These are phyloP conservation scores for Petroica traversi DNA, from an alignment of 2,113 vertebrate species.

Conservation along the genomic window DNA sequence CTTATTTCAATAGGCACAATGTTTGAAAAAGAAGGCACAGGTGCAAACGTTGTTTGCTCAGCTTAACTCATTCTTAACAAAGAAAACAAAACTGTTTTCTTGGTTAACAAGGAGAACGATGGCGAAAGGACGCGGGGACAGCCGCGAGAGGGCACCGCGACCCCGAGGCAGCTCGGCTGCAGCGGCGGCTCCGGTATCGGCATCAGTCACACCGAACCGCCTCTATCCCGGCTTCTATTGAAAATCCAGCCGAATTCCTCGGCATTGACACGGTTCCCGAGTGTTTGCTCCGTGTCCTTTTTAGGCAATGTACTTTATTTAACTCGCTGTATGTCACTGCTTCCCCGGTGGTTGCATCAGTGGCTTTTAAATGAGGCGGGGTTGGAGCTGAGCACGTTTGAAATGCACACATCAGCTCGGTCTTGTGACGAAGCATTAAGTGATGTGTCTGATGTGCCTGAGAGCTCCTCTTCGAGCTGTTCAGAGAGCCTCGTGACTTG, in stretches of 20 bases:
- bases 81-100: not conserved
- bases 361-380: not conserved
- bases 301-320: not conserved
- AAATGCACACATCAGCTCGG: not conserved
- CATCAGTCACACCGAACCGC: not conserved
- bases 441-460: not conserved
- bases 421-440: not conserved
- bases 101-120: accelerated
- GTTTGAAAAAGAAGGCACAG: not conserved
- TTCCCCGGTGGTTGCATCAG: not conserved
- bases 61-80: accelerated
- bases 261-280: not conserved
- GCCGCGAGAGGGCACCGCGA: not conserved
- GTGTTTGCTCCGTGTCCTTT: not conserved
- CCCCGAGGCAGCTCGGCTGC: not conserved
- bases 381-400: not conserved
- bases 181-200: not conserved
- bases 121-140: not conserved
- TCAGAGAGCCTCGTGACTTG: not conserved
- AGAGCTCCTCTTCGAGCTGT: not conserved
- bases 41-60: not conserved
- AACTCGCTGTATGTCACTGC: not conserved
- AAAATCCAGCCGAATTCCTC: not conserved
- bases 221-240: accelerated
- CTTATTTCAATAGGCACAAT: not conserved